A percentile compares a stretch with the other conserved stretches of the same genome.
Evolutionary conservation across 1,140 invertebrate genomes (phyloP).

Genomic region (Philotrypesis tridentata): DNA sequence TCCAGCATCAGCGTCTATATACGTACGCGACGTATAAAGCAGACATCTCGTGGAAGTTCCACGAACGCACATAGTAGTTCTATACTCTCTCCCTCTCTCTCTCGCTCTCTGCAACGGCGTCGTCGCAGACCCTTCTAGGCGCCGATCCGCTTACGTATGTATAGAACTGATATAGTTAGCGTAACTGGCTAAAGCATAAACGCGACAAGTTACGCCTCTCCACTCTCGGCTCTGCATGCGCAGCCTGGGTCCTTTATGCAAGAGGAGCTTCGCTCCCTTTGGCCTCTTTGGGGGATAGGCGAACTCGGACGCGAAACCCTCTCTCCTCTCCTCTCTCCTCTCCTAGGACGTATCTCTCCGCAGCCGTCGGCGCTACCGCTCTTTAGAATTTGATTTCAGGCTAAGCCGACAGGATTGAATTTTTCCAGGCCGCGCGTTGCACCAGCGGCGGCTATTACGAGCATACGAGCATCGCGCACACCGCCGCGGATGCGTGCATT

Average conservation of each 20-base stretch:
- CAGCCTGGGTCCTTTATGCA: constrained; percentile 22
- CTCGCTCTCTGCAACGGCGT: neutral
- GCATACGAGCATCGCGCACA: no score
- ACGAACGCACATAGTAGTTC: neutral
- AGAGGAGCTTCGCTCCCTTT: constrained; percentile 13
- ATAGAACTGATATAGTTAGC: constrained; percentile 39
- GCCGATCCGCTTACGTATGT: constrained; percentile 41
- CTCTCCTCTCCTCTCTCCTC: neutral
- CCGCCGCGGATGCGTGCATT: no score
- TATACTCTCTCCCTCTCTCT: no score
- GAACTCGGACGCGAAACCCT: neutral
- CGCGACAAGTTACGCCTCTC: constrained; percentile 44
- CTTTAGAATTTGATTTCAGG: constrained; percentile 25
- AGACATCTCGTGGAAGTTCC: neutral
- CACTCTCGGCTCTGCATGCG: constrained; percentile 2
- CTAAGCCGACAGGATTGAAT: neutral
- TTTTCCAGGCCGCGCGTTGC: neutral
- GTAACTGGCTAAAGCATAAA: constrained; percentile 43
- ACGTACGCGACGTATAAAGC: no score
- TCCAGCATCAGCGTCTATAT: neutral
- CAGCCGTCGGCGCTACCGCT: neutral
- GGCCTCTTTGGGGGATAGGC: neutral
- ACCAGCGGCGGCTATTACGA: no score
- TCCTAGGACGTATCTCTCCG: neutral
- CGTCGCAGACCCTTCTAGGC: neutral